Percentiles rank a stretch among this genome's conserved stretches.
These are phyloP conservation scores for Cryptophagus acutangulus DNA, from an alignment of 2,888 invertebrate genomes.

Conservation along the genomic window DNA sequence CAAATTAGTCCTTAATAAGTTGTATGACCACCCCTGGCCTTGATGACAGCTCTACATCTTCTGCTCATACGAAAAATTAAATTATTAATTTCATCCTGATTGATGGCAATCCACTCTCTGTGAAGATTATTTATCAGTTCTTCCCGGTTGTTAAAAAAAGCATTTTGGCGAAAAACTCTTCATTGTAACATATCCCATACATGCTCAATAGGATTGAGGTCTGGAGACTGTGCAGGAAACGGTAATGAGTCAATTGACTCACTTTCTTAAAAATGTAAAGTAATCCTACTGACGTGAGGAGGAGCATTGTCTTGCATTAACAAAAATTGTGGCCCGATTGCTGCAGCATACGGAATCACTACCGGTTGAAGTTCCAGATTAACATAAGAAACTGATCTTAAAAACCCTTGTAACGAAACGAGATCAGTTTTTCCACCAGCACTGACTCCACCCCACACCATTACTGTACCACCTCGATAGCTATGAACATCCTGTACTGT, in stretches of 20 bases:
- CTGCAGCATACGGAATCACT: slow-evolving; percentile 14
- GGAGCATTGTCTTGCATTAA: slow-evolving; percentile 22
- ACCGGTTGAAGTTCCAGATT: slow-evolving; percentile 12
- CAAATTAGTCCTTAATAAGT: too few relatives aligned
- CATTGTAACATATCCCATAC: slow-evolving; percentile 5
- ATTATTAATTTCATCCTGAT: background rate
- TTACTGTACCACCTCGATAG: slow-evolving; percentile 13
- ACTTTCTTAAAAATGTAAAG: slow-evolving; percentile 9
- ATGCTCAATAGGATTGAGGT: too few relatives aligned
- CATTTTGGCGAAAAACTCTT: background rate
- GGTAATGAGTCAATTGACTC: slow-evolving; percentile 11
- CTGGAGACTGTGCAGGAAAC: slow-evolving; percentile 20
- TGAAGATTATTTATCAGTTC: background rate
- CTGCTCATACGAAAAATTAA: background rate
- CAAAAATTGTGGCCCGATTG: slow-evolving; percentile 14
- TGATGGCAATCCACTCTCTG: background rate
- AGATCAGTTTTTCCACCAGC: slow-evolving; percentile 7
- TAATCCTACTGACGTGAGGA: slow-evolving; percentile 11
- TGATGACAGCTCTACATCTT: slow-evolving; percentile 1
- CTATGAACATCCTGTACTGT: slow-evolving; percentile 17
- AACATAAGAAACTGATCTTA: background rate
- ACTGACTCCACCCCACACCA: slow-evolving; percentile 18
- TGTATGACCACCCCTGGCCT: background rate
- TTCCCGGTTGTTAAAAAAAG: background rate
- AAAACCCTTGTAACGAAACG: background rate